These are phyloP conservation scores for Sycophila texana DNA, from an alignment of 2,888 invertebrate genomes.

Conservation along the genomic window DNA sequence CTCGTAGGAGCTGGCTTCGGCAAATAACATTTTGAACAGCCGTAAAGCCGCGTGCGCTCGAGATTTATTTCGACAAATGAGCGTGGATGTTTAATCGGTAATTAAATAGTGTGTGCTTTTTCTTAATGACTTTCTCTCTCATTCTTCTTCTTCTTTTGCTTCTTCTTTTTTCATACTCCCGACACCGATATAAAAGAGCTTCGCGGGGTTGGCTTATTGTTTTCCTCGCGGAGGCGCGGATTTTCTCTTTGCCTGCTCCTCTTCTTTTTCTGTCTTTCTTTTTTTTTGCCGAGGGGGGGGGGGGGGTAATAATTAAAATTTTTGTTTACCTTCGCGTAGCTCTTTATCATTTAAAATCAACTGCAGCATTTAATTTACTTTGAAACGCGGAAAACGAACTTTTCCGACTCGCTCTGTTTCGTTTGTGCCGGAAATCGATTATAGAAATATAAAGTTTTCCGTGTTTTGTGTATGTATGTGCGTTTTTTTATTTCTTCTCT, in stretches of 20 bases:
- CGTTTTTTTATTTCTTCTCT: no score
- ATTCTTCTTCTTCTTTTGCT: no score
- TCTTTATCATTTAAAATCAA: background rate
- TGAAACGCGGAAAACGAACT: background rate
- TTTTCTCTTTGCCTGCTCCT: no score
- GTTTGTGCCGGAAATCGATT: background rate
- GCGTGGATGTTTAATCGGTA: slow-evolving; percentile 17
- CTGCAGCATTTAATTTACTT: background rate
- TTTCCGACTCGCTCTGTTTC: no score
- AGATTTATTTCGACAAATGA: slow-evolving; percentile 17
- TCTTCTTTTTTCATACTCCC: no score
- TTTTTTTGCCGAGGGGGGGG: background rate
- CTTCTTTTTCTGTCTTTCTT: background rate
- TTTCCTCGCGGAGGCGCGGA: background rate
- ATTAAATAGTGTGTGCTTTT: background rate
- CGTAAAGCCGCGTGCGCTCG: background rate
- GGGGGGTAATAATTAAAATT: background rate
- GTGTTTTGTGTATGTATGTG: no score
- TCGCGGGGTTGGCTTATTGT: background rate
- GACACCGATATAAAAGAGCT: no score
- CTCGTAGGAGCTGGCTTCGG: slow-evolving; percentile 30
- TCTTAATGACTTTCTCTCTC: background rate
- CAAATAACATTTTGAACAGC: slow-evolving; percentile 18
- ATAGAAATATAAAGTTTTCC: no score
- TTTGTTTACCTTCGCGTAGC: background rate